A percentile compares a stretch with the other conserved stretches of the same genome.
phyloP scores from a whole-genome alignment of 2,113 vertebrate species.

The Platanista minor region DNA sequence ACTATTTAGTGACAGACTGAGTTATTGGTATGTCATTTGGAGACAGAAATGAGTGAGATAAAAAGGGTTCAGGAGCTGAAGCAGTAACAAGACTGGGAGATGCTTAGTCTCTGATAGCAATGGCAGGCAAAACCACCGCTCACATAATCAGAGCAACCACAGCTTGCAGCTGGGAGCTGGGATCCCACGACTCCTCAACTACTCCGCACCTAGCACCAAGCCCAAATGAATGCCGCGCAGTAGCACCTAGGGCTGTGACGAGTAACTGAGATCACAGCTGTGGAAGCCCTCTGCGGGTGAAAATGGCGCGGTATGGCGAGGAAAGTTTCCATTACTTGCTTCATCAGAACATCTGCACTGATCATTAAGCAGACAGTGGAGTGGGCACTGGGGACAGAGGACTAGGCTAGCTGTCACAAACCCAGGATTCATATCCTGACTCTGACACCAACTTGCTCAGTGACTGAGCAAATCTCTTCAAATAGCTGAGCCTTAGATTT shows the following conservation, averaged over 20 bases:
- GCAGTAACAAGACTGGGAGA: not conserved
- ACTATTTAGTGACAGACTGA: not conserved
- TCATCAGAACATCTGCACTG: not conserved
- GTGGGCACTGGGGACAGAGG: not conserved
- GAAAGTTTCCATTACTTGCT: not conserved
- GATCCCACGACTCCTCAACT: not conserved
- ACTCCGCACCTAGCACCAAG: slow-evolving; percentile 25
- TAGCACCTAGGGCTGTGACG: slow-evolving; percentile 47
- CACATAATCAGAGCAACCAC: not conserved
- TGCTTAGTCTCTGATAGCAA: not conserved
- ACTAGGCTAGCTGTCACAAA: not conserved
- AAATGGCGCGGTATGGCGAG: not conserved
- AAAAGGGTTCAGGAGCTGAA: not conserved
- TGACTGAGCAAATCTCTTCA: slow-evolving; percentile 1
- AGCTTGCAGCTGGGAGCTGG: not conserved
- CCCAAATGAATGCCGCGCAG: not conserved
- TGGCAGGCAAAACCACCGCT: not conserved
- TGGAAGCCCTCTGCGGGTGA: slow-evolving; percentile 29
- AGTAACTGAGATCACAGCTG: slow-evolving; percentile 62
- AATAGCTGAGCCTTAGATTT: not conserved
- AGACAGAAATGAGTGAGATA: not conserved
- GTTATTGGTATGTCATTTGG: not conserved
- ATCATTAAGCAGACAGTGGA: not conserved
- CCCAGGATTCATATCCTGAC: not conserved
- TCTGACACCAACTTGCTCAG: not conserved